Percentiles rank a stretch among this genome's conserved stretches.
These are phyloP conservation scores for Erannis defoliaria DNA, from an alignment of 2,888 invertebrate genomes.

Conservation along the genomic window DNA sequence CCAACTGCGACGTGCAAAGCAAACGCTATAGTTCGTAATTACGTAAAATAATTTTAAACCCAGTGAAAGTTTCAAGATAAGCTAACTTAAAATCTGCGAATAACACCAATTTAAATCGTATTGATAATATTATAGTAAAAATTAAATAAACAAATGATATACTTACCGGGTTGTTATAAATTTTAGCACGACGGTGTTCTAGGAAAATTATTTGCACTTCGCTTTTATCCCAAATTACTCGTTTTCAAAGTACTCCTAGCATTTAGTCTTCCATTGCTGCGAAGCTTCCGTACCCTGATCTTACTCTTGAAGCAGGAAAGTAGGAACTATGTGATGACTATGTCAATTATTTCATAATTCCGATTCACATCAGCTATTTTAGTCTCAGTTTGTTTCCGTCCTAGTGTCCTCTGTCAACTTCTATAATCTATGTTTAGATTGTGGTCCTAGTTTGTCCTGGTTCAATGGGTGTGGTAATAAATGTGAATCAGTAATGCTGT, in stretches of 20 bases:
- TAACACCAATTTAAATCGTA: conserved; percentile 81
- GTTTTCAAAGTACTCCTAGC: conserved; percentile 62
- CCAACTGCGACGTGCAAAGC: conserved; percentile 29
- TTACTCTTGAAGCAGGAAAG: conserved; percentile 76
- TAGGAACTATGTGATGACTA: conserved; percentile 85
- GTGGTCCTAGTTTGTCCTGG: conserved; percentile 74
- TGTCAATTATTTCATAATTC: conserved; percentile 85
- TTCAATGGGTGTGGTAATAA: conserved; percentile 81
- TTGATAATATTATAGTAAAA: conserved; percentile 62
- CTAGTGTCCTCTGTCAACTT: conserved; percentile 61
- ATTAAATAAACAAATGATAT: conserved; percentile 61
- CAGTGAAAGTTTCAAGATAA: conserved; percentile 28
- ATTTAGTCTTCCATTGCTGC: conserved; percentile 83
- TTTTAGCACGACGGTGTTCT: conserved; percentile 66
- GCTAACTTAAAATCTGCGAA: conserved; percentile 58
- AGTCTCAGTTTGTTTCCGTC: conserved; percentile 57
- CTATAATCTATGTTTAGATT: conserved; percentile 69
- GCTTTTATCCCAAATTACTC: conserved; percentile 62
- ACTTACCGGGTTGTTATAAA: conserved; percentile 68
- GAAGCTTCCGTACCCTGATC: conserved; percentile 74
- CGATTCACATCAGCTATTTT: conserved; percentile 65
- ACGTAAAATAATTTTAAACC: conserved; percentile 41
- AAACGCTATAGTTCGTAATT: conserved; percentile 42
- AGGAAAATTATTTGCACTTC: conserved; percentile 70
- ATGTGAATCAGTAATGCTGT: conserved; percentile 80